These are phyloP conservation scores for Capitulum mitella DNA, from an alignment of 2,888 invertebrate genomes.

Conservation along the genomic window DNA sequence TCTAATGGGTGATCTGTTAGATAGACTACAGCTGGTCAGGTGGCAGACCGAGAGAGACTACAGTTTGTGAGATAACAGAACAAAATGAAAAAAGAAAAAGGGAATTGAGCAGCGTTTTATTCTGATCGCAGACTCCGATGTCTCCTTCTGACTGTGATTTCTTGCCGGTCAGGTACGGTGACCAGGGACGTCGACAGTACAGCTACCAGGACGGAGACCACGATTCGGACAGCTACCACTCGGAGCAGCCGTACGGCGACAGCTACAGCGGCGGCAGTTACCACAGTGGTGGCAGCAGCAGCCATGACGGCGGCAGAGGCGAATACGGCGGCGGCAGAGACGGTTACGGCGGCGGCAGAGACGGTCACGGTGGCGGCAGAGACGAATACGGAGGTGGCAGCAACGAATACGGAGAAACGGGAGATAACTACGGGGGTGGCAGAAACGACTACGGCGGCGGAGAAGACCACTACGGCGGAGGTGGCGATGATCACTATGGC, in stretches of 20 bases:
- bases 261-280: conserved; percentile 2
- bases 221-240: conserved; percentile 7
- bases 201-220: neutral
- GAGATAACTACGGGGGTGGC: neutral
- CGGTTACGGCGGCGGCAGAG: neutral
- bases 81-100: no score
- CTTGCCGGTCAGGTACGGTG: neutral
- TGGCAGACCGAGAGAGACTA: no score
- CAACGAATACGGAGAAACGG: neutral
- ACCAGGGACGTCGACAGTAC: neutral
- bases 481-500: neutral
- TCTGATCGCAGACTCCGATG: neutral
- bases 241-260: neutral
- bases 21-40: no score
- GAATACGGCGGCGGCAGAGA: neutral
- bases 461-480: neutral
- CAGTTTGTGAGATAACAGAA: no score
- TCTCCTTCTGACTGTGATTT: neutral
- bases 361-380: neutral
- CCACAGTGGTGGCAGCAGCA: neutral
- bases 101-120: no score
- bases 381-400: neutral
- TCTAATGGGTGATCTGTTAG: no score
- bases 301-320: neutral
- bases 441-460: neutral